Evolutionary conservation across 1,140 invertebrate species (phyloP).

Genomic region (Ditylenchus dipsaci): DNA sequence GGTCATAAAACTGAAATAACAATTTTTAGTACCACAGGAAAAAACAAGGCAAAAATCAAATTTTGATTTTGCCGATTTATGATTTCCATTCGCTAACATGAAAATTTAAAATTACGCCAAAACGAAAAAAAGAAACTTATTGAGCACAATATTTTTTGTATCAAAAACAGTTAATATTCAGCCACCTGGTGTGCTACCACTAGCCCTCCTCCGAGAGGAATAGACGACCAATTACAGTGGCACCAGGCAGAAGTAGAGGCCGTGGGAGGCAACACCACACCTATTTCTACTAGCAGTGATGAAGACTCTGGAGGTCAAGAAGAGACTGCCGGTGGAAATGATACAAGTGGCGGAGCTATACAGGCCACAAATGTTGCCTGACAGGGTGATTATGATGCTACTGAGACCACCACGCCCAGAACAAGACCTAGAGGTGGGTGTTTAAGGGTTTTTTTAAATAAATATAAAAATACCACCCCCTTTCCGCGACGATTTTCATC

Average conservation of each 20-base stretch:
- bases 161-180: not conserved
- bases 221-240: constrained; percentile 3
- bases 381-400: not conserved
- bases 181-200: constrained; percentile 43
- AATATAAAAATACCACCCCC: no score
- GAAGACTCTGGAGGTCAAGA: not conserved
- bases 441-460: no score
- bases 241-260: constrained; percentile 5
- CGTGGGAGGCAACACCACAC: constrained; percentile 1
- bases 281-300: not conserved
- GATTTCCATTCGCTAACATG: no score
- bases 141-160: not conserved
- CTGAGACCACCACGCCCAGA: no score
- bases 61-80: no score
- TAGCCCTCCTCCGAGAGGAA: constrained; percentile 12
- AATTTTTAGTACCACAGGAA: no score
- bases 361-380: not conserved
- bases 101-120: no score
- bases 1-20: no score
- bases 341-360: not conserved
- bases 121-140: not conserved
- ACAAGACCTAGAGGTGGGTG: no score
- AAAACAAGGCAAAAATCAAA: no score
- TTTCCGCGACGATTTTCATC: no score
- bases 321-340: constrained; percentile 13